These are phyloP conservation scores for Leucania comma DNA, from an alignment of 2,888 invertebrate species.

Conservation along the genomic window DNA sequence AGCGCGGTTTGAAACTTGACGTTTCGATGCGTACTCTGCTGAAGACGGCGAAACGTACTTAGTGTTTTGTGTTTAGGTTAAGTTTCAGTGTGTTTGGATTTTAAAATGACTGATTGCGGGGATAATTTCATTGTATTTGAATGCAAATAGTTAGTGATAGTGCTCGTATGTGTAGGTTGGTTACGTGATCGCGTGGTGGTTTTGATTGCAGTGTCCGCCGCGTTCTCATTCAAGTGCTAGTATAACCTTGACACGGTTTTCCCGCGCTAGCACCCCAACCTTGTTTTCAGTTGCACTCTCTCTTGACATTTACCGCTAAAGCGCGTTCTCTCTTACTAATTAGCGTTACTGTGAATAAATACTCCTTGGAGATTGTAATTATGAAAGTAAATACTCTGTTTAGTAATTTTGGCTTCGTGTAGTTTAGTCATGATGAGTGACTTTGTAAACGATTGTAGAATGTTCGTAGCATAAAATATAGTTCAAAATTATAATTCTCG, in stretches of 20 bases:
- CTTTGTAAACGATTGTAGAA: conserved; percentile 52
- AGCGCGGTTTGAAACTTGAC: conserved; percentile 67
- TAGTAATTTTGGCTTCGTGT: conserved; percentile 38
- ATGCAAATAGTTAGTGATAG: conserved; percentile 48
- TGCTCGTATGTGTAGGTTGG: conserved; percentile 66
- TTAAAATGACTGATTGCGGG: conserved; percentile 48
- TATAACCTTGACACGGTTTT: conserved; percentile 89
- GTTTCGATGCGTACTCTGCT: conserved; percentile 65
- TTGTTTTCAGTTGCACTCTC: conserved; percentile 87
- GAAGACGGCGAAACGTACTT: conserved; percentile 63
- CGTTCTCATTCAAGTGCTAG: conserved; percentile 81
- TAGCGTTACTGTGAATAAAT: conserved; percentile 66
- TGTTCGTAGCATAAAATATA: conserved; percentile 46
- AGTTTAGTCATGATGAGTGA: conserved; percentile 51
- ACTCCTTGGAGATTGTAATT: conserved; percentile 46
- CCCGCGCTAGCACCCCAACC: conserved; percentile 86
- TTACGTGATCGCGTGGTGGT: conserved; percentile 69
- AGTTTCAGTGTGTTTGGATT: conserved; percentile 68
- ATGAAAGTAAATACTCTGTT: conserved; percentile 36
- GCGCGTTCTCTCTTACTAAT: conserved; percentile 78
- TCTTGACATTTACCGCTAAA: conserved; percentile 85
- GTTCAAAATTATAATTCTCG: conserved; percentile 48
- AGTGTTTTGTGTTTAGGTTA: conserved; percentile 79
- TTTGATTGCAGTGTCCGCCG: conserved; percentile 80
- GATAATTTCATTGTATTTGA: conserved; percentile 54